phyloP scores from a whole-genome alignment of 2,113 vertebrate genomes.

The Mugil cephalus region DNA sequence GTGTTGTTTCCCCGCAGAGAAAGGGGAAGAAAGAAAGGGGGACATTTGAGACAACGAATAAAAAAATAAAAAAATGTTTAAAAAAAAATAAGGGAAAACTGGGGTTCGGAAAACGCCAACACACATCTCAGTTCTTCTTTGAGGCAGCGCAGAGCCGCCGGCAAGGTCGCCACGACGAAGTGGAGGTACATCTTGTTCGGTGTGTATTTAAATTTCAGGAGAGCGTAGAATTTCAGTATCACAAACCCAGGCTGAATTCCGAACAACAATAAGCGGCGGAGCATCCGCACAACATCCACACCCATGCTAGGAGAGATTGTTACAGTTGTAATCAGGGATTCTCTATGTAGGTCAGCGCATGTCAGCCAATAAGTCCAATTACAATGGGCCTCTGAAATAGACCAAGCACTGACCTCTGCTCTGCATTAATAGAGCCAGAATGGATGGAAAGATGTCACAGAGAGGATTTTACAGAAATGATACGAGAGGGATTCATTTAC shows the following conservation, averaged over 20 bases:
- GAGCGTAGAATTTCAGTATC: constrained; percentile 33
- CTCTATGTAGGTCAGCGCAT: constrained; percentile 80
- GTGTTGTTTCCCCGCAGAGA: constrained; percentile 60
- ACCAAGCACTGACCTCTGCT: constrained; percentile 69
- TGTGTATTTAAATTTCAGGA: constrained; percentile 72
- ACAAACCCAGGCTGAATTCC: constrained; percentile 55
- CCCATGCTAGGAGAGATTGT: constrained; percentile 51
- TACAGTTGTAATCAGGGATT: constrained; percentile 53
- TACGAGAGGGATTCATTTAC: constrained; percentile 10
- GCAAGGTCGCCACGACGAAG: constrained; percentile 69
- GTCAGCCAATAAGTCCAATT: constrained; percentile 83
- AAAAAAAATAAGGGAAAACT: constrained; percentile 66
- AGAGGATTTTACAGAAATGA: constrained; percentile 7
- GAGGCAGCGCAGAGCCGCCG: constrained; percentile 58
- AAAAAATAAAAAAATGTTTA: constrained; percentile 61
- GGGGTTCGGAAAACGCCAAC: constrained; percentile 73
- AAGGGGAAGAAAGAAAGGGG: constrained; percentile 58
- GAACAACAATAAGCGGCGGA: constrained; percentile 68
- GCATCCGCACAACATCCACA: constrained; percentile 67
- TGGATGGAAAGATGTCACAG: constrained; percentile 7
- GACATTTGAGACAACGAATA: constrained; percentile 66
- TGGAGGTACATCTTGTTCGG: constrained; percentile 51
- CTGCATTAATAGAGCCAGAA: constrained; percentile 47
- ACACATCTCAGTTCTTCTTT: constrained; percentile 70
- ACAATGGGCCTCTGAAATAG: constrained; percentile 70